Conservation (phyloP, 2,888 invertebrate genomes). For the Omphaloscelis lunosa region DNA sequence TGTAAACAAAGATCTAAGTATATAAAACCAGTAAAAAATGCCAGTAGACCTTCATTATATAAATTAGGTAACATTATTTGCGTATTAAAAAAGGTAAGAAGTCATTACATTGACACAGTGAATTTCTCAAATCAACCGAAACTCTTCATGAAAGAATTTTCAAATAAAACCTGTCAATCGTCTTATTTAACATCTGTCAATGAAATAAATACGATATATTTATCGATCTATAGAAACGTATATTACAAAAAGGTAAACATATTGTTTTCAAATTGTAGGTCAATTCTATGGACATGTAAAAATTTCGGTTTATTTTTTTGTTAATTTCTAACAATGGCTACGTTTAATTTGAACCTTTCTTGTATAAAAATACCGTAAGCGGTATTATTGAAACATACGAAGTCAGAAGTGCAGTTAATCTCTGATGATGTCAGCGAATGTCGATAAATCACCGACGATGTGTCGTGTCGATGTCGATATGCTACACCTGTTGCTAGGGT, state of each 20-base stretch:
- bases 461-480: constrained; percentile 66
- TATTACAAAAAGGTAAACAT: constrained; percentile 3
- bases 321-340: constrained; percentile 49
- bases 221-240: constrained; percentile 14
- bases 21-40: constrained; percentile 46
- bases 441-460: constrained; percentile 64
- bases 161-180: constrained; percentile 33
- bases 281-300: constrained; percentile 39
- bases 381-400: constrained; percentile 60
- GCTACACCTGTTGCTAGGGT: constrained; percentile 66
- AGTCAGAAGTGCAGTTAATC: constrained; percentile 62
- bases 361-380: constrained; percentile 62
- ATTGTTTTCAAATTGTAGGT: constrained; percentile 12
- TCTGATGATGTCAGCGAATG: constrained; percentile 62
- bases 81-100: constrained; percentile 25
- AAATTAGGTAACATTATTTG: constrained; percentile 45
- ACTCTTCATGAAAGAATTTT: constrained; percentile 19
- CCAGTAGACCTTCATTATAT: constrained; percentile 51
- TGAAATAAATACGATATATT: constrained; percentile 27
- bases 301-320: constrained; percentile 26
- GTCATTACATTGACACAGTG: constrained; percentile 24
- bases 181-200: constrained; percentile 24
- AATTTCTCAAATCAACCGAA: constrained; percentile 29
- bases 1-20: constrained; percentile 13
- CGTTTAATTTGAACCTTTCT: constrained; percentile 61